A percentile compares a stretch with the other conserved stretches of the same genome.
Evolutionary conservation across 2,797 vertebrate genomes (phyloP).

Genomic region (Epinephelus malabaricus): DNA sequence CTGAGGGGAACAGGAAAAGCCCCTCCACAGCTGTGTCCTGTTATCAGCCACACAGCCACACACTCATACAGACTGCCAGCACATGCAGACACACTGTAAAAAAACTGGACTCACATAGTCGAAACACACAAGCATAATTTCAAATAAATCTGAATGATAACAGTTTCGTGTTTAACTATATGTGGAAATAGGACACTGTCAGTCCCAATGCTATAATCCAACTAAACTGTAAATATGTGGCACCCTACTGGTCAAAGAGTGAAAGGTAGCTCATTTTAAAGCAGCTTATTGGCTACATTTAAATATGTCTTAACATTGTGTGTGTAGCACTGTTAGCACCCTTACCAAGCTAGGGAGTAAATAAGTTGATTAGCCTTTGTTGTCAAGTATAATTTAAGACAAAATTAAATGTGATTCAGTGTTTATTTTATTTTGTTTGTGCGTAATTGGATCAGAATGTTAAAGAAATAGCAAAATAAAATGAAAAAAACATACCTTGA

Average conservation of each 20-base stretch:
- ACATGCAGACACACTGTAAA: neutral
- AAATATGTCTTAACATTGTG: too few species aligned
- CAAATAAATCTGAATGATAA: neutral
- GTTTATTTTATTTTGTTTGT: too few species aligned
- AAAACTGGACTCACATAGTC: neutral
- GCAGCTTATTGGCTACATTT: neutral
- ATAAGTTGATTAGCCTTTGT: too few species aligned
- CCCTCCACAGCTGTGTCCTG: constrained; percentile 18
- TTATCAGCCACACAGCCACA: constrained; percentile 14
- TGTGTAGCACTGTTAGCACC: too few species aligned
- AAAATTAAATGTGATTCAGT: too few species aligned
- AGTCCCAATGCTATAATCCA: neutral
- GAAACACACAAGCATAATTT: neutral
- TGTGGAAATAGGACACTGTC: neutral
- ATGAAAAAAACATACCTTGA: too few species aligned
- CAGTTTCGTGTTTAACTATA: neutral
- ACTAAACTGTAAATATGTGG: neutral
- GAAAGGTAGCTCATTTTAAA: constrained; percentile 29
- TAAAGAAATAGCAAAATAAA: too few species aligned
- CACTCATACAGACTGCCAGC: neutral
- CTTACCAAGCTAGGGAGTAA: too few species aligned
- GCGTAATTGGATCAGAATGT: too few species aligned
- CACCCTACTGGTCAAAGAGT: constrained; percentile 37
- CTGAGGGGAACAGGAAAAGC: constrained; percentile 29
- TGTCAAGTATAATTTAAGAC: too few species aligned